These are phyloP conservation scores for Capra hircus DNA, from an alignment of 2,113 vertebrate genomes.

Conservation along the genomic window DNA sequence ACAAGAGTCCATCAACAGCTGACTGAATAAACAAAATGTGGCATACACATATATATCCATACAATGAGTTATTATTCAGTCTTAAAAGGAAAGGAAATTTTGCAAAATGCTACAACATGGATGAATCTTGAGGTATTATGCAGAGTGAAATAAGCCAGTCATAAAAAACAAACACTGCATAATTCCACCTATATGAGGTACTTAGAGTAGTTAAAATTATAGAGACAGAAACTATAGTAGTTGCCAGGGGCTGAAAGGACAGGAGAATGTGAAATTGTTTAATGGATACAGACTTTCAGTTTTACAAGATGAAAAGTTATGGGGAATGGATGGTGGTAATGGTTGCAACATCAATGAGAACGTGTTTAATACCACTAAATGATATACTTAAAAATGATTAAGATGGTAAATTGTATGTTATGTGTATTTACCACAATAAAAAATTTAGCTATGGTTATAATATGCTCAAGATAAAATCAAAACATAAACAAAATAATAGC, in stretches of 20 bases:
- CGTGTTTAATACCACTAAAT: neutral
- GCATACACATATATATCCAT: neutral
- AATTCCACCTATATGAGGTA: neutral
- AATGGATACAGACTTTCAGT: neutral
- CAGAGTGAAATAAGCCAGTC: neutral
- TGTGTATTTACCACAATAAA: neutral
- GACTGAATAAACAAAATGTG: neutral
- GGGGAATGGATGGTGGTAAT: neutral
- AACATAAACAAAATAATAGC: slow-evolving; percentile 6
- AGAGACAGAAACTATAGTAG: neutral
- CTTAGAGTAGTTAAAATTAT: neutral
- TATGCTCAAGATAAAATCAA: slow-evolving; percentile 2
- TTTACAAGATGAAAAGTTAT: neutral
- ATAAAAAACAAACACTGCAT: neutral
- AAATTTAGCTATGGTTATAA: neutral
- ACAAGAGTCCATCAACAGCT: neutral
- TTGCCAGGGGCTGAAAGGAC: neutral
- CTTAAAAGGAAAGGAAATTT: neutral
- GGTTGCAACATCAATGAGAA: neutral
- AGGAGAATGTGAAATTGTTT: neutral
- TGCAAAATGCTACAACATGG: neutral
- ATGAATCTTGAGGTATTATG: neutral
- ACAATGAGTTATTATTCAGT: neutral
- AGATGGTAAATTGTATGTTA: neutral
- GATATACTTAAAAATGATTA: neutral